Evolutionary conservation across 2,888 invertebrate genomes (phyloP), one percentile per base, ranked within the genome.

Genomic region (Orthosia gothica): DNA sequence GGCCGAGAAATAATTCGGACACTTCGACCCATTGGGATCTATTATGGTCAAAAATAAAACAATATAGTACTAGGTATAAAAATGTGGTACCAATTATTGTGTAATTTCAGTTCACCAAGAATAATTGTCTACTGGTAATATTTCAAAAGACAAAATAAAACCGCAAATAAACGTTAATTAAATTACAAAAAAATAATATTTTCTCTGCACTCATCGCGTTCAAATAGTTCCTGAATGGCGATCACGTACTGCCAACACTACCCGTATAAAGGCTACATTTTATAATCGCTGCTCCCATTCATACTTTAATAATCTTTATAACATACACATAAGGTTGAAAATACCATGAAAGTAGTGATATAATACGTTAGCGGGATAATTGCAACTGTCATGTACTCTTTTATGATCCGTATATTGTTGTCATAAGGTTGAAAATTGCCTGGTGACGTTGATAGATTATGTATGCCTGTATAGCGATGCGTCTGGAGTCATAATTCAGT

Each of bases 231-330:
- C 49, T 73, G 62, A 79, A 82, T 80, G 68, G 57, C 62, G 57
- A 68, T 83, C 81, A 77, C 83, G 77, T 81, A 72, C 74, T 69
- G 40, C 50, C 57, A 64, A 75, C 63, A 67, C 55, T 73, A 76
- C 76, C 64, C 65, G 20, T 71, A 76, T 61, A 76, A 84, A 85
- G 61, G 70, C 73, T 65, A 78, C 76, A 81, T 68, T 84, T 81
- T 81, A 86, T 86, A 81, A 86, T 74, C 76, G 76, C 72, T 72
- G 26, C 23, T 16, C 47, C 54, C 49, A 26, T 57, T 64, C 63
- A 76, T 26, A 23, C 49, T 65, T 80, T 68, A 74, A 65, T 70
- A 50, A 74, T 23, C 70, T 55, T 68, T 70, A 68, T n/a, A 0
- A 0, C 63, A 11, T 18, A 7, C 7, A 0, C 5, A 18, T 74